These are phyloP conservation scores for Myopa testacea DNA, from an alignment of 2,888 invertebrate genomes.

Conservation along the genomic window DNA sequence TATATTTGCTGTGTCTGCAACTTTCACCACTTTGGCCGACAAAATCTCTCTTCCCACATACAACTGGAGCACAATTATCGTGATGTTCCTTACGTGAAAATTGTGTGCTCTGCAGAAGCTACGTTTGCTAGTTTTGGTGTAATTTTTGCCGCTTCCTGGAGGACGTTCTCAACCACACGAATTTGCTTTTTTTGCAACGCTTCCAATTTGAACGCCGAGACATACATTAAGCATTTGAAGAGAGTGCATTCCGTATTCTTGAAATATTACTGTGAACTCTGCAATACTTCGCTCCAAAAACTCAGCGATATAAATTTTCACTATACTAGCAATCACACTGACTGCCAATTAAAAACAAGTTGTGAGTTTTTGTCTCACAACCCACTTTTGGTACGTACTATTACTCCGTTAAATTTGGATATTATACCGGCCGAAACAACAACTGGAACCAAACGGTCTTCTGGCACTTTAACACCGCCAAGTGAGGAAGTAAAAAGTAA, in stretches of 20 bases:
- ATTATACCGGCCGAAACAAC: neutral
- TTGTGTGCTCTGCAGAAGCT: constrained; percentile 29
- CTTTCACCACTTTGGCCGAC: constrained; percentile 36
- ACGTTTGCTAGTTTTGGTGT: constrained; percentile 35
- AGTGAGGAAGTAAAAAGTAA: neutral
- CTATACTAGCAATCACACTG: constrained; percentile 38
- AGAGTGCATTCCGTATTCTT: constrained; percentile 44
- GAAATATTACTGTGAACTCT: constrained; percentile 47
- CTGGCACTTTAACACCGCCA: neutral
- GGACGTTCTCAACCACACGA: constrained; percentile 47
- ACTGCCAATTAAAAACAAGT: constrained; percentile 39
- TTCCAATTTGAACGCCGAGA: constrained; percentile 38
- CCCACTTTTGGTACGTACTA: constrained; percentile 36
- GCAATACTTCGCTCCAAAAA: constrained; percentile 40
- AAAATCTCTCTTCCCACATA: constrained; percentile 42
- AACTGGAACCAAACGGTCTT: neutral
- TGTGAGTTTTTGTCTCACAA: constrained; percentile 44
- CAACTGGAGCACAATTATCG: constrained; percentile 44
- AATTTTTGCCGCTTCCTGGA: constrained; percentile 40
- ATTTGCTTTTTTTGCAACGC: constrained; percentile 47
- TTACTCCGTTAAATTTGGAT: constrained; percentile 38
- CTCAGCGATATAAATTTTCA: constrained; percentile 42
- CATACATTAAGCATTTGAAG: constrained; percentile 46
- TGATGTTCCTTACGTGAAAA: constrained; percentile 46
- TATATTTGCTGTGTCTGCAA: constrained; percentile 47